A percentile compares a stretch with the other conserved stretches of the same genome.
Conservation (phyloP, 2,113 vertebrate genomes). For the Microtus ochrogaster region DNA sequence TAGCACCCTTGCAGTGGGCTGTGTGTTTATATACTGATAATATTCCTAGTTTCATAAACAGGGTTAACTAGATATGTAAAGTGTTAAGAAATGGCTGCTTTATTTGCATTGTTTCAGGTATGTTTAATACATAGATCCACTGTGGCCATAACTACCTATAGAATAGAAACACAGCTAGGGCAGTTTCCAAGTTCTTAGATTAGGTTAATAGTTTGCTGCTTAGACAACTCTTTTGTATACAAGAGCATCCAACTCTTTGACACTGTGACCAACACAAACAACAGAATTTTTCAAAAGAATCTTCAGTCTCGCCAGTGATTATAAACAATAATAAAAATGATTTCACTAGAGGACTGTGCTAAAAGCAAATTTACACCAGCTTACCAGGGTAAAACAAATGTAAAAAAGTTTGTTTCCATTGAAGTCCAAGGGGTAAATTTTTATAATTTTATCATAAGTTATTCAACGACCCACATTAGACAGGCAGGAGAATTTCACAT, state of each 20-base stretch:
- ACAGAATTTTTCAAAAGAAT: neutral
- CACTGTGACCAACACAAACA: neutral
- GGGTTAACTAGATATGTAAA: neutral
- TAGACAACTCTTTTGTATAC: neutral
- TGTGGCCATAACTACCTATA: neutral
- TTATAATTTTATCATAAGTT: neutral
- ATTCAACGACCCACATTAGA: neutral
- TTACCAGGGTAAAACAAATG: neutral
- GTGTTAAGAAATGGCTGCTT: neutral
- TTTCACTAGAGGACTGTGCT: neutral
- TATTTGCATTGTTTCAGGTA: neutral
- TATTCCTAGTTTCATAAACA: neutral
- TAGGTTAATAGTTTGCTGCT: neutral
- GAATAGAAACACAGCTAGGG: neutral
- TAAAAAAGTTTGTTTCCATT: neutral
- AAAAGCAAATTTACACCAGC: neutral
- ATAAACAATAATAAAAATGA: constrained; percentile 23
- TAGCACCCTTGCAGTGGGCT: neutral
- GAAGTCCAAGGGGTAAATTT: neutral
- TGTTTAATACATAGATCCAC: neutral
- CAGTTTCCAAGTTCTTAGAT: neutral
- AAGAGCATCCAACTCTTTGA: neutral
- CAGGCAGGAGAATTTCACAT: neutral
- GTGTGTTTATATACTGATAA: neutral
- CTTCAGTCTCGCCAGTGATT: neutral